These are phyloP conservation scores for Magallana angulata DNA, from an alignment of 1,140 invertebrate genomes.

Conservation along the genomic window DNA sequence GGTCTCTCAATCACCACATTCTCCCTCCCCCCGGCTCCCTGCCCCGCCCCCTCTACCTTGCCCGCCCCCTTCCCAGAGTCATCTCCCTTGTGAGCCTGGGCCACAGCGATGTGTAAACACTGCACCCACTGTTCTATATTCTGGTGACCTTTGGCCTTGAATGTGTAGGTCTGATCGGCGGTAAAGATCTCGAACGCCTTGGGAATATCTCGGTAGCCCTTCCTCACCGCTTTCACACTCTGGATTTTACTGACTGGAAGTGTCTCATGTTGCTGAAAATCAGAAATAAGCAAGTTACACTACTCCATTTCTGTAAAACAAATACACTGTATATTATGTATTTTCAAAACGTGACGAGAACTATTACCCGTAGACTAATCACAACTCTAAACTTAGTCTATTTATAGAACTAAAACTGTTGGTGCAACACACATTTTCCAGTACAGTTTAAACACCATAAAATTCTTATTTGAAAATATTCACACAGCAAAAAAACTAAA, in stretches of 20 bases:
- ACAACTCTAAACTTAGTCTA: no score
- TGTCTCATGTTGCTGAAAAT: constrained; percentile 71
- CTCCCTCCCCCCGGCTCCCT: constrained; percentile 40
- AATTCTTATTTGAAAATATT: no score
- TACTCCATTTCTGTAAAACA: no score
- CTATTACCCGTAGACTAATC: no score
- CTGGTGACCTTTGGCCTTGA: constrained; percentile 96
- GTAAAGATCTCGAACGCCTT: constrained; percentile 98
- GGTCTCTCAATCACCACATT: constrained; percentile 60
- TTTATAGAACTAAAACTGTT: no score
- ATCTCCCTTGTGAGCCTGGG: constrained; percentile 58
- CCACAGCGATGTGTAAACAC: constrained; percentile 78
- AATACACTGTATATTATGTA: no score
- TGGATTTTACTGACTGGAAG: constrained; percentile 90
- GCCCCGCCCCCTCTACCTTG: constrained; percentile 40
- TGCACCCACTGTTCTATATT: constrained; percentile 93
- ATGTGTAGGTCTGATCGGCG: constrained; percentile 90
- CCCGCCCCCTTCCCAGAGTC: constrained; percentile 44
- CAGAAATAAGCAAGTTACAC: not conserved
- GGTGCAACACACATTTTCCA: no score
- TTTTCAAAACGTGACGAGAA: no score
- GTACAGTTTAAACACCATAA: no score
- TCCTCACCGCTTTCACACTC: constrained; percentile 90
- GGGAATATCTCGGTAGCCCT: constrained; percentile 87
- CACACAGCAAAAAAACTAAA: no score